Evolutionary conservation across 1,140 invertebrate genomes (phyloP).

Genomic region (Trichonephila inaurata): DNA sequence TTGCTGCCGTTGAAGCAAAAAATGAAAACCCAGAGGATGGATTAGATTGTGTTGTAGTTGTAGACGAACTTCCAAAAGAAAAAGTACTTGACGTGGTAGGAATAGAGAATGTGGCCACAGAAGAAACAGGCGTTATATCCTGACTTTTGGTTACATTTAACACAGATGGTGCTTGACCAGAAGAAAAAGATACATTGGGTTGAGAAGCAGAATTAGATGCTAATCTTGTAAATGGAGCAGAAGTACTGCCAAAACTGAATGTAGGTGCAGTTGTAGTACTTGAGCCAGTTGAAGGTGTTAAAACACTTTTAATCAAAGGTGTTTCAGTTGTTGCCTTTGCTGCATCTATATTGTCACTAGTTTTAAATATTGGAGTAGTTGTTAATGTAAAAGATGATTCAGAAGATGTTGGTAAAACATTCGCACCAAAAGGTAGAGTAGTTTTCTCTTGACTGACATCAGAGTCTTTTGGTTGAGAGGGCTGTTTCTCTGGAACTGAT

Average conservation of each 20-base stretch:
- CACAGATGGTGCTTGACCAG: neutral
- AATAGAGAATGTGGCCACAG: neutral
- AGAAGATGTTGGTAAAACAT: neutral
- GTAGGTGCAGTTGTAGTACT: conserved; percentile 18
- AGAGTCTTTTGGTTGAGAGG: neutral
- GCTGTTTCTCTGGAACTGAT: neutral
- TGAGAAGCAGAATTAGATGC: neutral
- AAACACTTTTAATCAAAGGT: neutral
- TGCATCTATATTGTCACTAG: neutral
- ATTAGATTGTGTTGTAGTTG: conserved; percentile 23
- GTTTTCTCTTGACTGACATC: neutral
- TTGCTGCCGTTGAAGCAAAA: conserved; percentile 39
- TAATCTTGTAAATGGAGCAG: neutral
- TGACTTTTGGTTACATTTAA: neutral
- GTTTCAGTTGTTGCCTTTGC: conserved; percentile 5
- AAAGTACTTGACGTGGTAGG: conserved; percentile 35
- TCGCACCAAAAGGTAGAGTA: neutral
- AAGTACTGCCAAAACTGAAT: neutral
- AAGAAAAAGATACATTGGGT: neutral
- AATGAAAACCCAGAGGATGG: conserved; percentile 34
- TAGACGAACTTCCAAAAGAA: conserved; percentile 22
- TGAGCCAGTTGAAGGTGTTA: neutral
- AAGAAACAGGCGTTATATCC: neutral
- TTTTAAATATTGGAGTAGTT: conserved; percentile 13
- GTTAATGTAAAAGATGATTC: neutral